Evolutionary conservation across 2,888 invertebrate species (phyloP).

Genomic region (Eumacrocentrus americanus): DNA sequence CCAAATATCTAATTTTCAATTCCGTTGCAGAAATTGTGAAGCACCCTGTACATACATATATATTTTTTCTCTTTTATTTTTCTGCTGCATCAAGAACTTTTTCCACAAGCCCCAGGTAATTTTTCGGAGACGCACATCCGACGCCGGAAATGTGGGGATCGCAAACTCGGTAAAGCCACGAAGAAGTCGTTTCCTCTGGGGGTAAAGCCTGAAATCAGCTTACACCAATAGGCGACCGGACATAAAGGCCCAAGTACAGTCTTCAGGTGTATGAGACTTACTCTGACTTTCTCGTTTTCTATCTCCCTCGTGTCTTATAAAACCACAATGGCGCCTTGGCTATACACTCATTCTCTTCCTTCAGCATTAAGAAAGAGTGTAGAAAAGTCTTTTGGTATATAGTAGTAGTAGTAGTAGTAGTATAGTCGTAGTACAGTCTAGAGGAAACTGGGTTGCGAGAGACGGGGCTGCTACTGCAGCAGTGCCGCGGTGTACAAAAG

Average conservation of each 20-base stretch:
- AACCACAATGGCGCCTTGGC: conserved; percentile 39
- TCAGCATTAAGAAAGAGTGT: conserved; percentile 16
- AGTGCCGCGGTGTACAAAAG: conserved; percentile 7
- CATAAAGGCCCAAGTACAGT: conserved; percentile 21
- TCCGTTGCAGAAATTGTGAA: too few species aligned
- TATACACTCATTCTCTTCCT: conserved; percentile 18
- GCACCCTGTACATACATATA: neutral
- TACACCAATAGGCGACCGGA: conserved; percentile 31
- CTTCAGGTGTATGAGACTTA: neutral
- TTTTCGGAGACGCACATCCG: neutral
- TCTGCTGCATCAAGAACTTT: neutral
- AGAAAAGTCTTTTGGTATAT: conserved; percentile 25
- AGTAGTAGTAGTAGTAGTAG: too few species aligned
- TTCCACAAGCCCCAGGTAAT: neutral
- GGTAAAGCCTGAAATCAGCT: conserved; percentile 35
- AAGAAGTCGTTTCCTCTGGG: conserved; percentile 11
- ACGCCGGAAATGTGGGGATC: conserved; percentile 3
- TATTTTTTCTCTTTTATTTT: neutral
- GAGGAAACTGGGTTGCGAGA: conserved; percentile 40
- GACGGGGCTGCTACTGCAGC: conserved; percentile 23
- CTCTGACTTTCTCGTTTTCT: conserved; percentile 10
- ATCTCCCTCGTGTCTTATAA: conserved; percentile 42
- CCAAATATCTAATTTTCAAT: too few species aligned
- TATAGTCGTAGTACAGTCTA: conserved; percentile 7
- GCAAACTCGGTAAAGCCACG: conserved; percentile 13